Evolutionary conservation across 1,140 invertebrate genomes (phyloP).

Genomic region (Hydropsyche tenuis): DNA sequence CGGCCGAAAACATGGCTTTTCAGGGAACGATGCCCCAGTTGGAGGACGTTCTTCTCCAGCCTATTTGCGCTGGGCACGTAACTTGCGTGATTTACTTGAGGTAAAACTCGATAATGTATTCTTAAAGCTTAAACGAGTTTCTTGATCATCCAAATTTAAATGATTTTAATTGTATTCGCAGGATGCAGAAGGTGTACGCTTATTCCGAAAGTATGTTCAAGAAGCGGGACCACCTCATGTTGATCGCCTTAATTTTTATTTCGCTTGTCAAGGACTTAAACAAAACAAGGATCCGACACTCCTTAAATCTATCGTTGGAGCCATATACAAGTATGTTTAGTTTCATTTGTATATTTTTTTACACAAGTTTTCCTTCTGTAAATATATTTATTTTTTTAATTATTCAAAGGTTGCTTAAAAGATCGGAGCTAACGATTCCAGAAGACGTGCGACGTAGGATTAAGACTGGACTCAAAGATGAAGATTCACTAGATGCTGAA

Average conservation of each 20-base stretch:
- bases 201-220: conserved; percentile 84
- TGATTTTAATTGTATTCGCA: conserved; percentile 51
- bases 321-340: conserved; percentile 74
- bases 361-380: background rate
- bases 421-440: conserved; percentile 80
- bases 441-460: conserved; percentile 77
- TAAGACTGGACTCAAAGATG: conserved; percentile 71
- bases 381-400: conserved; percentile 21
- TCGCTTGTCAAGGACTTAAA: conserved; percentile 89
- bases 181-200: conserved; percentile 84
- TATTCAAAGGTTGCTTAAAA: conserved; percentile 77
- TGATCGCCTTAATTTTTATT: conserved; percentile 86
- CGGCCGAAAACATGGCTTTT: conserved; percentile 53
- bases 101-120: too few relatives aligned
- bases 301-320: conserved; percentile 78
- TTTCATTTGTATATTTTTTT: conserved; percentile 4
- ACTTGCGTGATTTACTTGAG: conserved; percentile 78
- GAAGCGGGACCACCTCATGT: conserved; percentile 80
- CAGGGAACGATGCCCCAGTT: conserved; percentile 49
- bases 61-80: conserved; percentile 86
- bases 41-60: conserved; percentile 70
- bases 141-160: conserved; percentile 8
- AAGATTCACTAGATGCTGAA: conserved; percentile 62
- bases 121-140: too few relatives aligned
- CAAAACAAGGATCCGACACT: conserved; percentile 75